A percentile compares a stretch with the other conserved stretches of the same genome.
phyloP scores from a whole-genome alignment of 64 coral and sea anemone genomes.

The Hydrozoanthus tunicans region DNA sequence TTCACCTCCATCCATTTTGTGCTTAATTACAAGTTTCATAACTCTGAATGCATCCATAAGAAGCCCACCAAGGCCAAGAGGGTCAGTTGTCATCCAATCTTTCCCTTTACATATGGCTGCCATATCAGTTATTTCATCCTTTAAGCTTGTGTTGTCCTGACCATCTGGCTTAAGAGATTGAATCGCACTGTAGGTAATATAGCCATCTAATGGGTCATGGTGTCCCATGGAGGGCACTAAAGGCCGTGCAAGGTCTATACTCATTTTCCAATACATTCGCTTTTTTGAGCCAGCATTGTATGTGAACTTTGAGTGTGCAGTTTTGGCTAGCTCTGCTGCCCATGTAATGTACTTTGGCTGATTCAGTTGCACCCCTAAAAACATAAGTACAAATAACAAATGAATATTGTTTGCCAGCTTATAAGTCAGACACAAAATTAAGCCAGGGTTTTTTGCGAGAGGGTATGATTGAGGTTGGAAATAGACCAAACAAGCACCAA shows the following conservation, averaged over 20 bases:
- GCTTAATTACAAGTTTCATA: slow-evolving; percentile 27
- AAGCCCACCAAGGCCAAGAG: slow-evolving; percentile 63
- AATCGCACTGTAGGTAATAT: slow-evolving; percentile 71
- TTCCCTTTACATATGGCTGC: slow-evolving; percentile 53
- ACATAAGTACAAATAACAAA: not conserved
- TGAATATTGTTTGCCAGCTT: not conserved
- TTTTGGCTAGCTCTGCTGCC: slow-evolving; percentile 61
- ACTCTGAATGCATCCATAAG: slow-evolving; percentile 60
- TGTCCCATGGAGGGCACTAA: slow-evolving; percentile 73
- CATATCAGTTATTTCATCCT: slow-evolving; percentile 59
- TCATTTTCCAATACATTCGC: slow-evolving; percentile 86
- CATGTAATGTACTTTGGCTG: slow-evolving; percentile 10
- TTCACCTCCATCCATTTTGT: slow-evolving; percentile 33
- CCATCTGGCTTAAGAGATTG: not conserved
- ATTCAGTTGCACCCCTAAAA: slow-evolving; percentile 1
- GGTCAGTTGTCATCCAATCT: slow-evolving; percentile 70
- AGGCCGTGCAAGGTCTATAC: slow-evolving; percentile 62
- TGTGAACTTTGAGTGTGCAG: slow-evolving; percentile 56
- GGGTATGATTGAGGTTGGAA: no score
- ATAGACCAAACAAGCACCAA: no score
- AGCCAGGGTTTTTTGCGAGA: no score
- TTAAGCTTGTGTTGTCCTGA: slow-evolving; percentile 5
- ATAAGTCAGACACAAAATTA: no score
- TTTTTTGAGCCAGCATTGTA: slow-evolving; percentile 65
- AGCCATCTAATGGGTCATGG: slow-evolving; percentile 73